Percentiles rank a stretch among this genome's conserved stretches.
Conservation (phyloP, 2,888 invertebrate genomes). For the Ormyrus pomaceus region DNA sequence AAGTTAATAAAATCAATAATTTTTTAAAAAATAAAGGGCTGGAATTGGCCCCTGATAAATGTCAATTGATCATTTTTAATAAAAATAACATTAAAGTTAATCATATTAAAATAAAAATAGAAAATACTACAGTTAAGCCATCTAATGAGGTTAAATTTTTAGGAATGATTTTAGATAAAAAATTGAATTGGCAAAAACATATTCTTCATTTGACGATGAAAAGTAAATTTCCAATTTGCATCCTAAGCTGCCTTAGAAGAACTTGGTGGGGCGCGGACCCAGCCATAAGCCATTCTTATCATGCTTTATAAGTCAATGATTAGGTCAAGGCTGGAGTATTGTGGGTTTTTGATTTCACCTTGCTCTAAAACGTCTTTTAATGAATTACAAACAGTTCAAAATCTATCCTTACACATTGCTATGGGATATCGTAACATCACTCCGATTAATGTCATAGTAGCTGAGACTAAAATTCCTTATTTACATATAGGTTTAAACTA, state of each 20-base stretch:
- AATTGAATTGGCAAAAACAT: slow-evolving; percentile 45
- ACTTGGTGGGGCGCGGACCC: slow-evolving; percentile 55
- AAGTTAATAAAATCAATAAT: neutral
- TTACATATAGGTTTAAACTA: slow-evolving; percentile 36
- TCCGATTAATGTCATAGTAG: slow-evolving; percentile 49
- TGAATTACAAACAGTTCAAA: slow-evolving; percentile 47
- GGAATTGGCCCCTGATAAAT: slow-evolving; percentile 44
- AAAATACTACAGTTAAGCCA: neutral
- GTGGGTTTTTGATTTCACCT: slow-evolving; percentile 43
- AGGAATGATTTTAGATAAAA: slow-evolving; percentile 45
- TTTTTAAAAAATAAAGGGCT: slow-evolving; percentile 24
- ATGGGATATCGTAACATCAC: slow-evolving; percentile 52
- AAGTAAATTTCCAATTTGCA: slow-evolving; percentile 26
- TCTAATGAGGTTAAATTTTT: slow-evolving; percentile 44
- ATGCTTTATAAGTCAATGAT: slow-evolving; percentile 26
- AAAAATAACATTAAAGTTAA: slow-evolving; percentile 2
- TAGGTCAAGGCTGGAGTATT: slow-evolving; percentile 46
- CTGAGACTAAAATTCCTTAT: slow-evolving; percentile 44
- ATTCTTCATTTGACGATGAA: slow-evolving; percentile 9
- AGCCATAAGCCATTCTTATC: neutral
- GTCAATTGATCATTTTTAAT: slow-evolving; percentile 47
- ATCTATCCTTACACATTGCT: slow-evolving; percentile 40
- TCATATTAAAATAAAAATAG: neutral
- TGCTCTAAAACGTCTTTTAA: neutral
- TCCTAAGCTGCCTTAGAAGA: slow-evolving; percentile 43